These are phyloP conservation scores for Scomber colias DNA, from an alignment of 2,113 vertebrate species.

Conservation along the genomic window DNA sequence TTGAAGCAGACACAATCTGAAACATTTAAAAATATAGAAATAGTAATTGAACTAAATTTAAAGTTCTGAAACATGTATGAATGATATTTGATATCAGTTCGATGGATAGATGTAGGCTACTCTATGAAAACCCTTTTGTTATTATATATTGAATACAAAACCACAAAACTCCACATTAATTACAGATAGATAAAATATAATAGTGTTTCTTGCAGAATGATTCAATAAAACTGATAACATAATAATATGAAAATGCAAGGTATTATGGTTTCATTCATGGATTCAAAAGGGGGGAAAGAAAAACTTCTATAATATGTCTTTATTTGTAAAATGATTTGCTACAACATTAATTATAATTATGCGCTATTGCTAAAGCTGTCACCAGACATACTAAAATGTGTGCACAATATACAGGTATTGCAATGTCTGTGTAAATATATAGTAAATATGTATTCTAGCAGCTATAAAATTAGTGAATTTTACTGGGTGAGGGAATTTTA, in stretches of 20 bases:
- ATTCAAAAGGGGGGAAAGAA: not conserved
- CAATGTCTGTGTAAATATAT: not conserved
- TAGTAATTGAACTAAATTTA: too few species aligned
- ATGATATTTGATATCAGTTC: not conserved
- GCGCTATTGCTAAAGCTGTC: not conserved
- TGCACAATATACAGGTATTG: not conserved
- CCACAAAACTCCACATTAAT: not conserved
- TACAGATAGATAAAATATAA: not conserved
- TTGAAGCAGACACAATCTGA: not conserved
- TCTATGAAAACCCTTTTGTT: not conserved
- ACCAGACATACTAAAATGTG: not conserved
- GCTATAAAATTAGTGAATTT: not conserved
- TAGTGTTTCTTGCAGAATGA: not conserved
- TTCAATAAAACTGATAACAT: not conserved
- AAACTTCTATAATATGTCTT: not conserved
- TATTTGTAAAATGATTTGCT: not conserved
- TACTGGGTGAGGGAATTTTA: not conserved
- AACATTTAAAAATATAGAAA: not conserved
- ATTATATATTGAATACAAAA: not conserved
- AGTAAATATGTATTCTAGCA: not conserved
- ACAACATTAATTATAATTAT: not conserved
- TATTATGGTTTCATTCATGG: not conserved
- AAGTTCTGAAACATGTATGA: not conserved
- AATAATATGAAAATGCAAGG: not conserved
- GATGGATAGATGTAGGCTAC: not conserved